These are phyloP conservation scores for Diachasma alloeum DNA, from an alignment of 1,140 invertebrate species.

Conservation along the genomic window DNA sequence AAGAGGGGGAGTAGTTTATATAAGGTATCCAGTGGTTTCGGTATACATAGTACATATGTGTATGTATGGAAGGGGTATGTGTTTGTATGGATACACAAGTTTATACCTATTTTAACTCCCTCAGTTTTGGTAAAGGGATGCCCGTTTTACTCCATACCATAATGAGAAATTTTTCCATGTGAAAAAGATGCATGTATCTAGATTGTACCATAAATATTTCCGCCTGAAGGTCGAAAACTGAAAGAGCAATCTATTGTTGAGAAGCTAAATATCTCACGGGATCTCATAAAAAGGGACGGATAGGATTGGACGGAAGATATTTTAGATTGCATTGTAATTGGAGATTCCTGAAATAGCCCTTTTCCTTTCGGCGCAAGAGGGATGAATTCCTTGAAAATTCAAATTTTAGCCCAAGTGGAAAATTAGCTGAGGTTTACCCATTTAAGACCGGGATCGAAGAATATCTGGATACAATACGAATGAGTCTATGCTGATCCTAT, in stretches of 20 bases:
- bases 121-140: neutral
- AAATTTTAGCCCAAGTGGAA: too few relatives aligned
- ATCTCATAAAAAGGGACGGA: neutral
- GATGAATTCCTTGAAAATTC: too few relatives aligned
- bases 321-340: neutral
- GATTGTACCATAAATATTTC: constrained; percentile 36
- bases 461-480: too few relatives aligned
- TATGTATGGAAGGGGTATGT: neutral
- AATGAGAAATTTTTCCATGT: constrained; percentile 34
- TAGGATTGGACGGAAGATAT: too few relatives aligned
- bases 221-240: constrained; percentile 21
- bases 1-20: neutral
- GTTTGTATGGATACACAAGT: neutral
- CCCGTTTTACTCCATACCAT: constrained; percentile 25
- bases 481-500: too few relatives aligned
- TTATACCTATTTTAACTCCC: neutral
- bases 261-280: neutral
- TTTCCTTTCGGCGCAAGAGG: too few relatives aligned
- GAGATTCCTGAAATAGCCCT: neutral
- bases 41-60: neutral
- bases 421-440: too few relatives aligned
- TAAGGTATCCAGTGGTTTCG: neutral
- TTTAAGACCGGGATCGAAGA: too few relatives aligned
- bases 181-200: constrained; percentile 35
- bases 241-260: neutral